A percentile compares a stretch with the other conserved stretches of the same genome.
Conservation (phyloP, 2,797 vertebrate species). For the Tamandua tetradactyla region DNA sequence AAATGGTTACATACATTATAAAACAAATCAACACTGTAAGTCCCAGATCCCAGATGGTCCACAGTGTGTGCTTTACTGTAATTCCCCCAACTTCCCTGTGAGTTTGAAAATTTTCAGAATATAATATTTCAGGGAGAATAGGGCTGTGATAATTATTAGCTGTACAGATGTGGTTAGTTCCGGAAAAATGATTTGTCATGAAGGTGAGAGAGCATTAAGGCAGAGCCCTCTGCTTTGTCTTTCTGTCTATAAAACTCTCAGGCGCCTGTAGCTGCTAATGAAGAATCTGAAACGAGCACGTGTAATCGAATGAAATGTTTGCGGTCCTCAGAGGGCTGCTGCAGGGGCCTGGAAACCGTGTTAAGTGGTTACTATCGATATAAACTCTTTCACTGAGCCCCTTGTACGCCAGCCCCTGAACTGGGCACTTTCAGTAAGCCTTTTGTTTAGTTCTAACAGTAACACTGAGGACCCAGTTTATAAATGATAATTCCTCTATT, state of each 20-base stretch:
- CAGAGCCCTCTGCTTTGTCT: neutral
- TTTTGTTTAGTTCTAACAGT: no score
- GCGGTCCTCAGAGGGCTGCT: neutral
- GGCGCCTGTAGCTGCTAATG: neutral
- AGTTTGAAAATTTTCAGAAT: neutral
- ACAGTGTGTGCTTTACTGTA: neutral
- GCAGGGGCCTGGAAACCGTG: neutral
- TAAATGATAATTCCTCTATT: no score
- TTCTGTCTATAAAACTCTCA: neutral
- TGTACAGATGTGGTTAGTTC: neutral
- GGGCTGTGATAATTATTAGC: neutral
- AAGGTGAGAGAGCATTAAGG: neutral
- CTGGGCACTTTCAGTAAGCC: neutral
- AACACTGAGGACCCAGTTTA: no score
- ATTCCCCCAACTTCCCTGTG: neutral
- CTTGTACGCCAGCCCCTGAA: neutral
- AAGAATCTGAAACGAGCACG: neutral
- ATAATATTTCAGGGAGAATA: neutral
- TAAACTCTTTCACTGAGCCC: neutral
- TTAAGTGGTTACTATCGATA: neutral
- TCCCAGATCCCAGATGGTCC: neutral
- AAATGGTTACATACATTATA: neutral
- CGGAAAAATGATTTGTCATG: neutral
- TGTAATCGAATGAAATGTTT: neutral
- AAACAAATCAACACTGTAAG: neutral